Percentiles rank a stretch among this genome's conserved stretches.
Conservation (phyloP, 1,140 invertebrate genomes). For the Euwallacea similis region DNA sequence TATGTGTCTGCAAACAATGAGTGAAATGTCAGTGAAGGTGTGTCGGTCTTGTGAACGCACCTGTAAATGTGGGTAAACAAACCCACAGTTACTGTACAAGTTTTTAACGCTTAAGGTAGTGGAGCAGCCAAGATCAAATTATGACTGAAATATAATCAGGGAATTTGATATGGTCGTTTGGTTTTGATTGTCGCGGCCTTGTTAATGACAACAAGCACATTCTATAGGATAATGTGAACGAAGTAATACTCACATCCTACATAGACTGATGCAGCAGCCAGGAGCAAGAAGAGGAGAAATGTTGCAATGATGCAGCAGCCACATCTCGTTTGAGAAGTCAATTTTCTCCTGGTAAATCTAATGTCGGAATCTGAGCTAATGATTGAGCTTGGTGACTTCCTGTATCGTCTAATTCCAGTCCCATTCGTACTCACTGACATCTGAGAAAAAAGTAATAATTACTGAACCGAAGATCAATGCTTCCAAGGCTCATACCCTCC, state of each 20-base stretch:
- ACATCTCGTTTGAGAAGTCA: slow-evolving; percentile 76
- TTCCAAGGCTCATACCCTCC: too few species aligned
- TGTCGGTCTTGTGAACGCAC: neutral
- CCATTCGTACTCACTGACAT: slow-evolving; percentile 51
- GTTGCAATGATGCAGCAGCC: slow-evolving; percentile 83
- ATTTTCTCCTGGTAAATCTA: slow-evolving; percentile 78
- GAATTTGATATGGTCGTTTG: neutral
- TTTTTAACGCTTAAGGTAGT: slow-evolving; percentile 3
- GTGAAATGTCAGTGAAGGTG: neutral
- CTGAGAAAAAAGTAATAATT: slow-evolving; percentile 40
- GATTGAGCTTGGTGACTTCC: slow-evolving; percentile 70
- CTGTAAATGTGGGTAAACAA: neutral
- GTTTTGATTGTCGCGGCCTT: neutral
- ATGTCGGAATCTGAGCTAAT: slow-evolving; percentile 83
- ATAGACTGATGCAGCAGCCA: slow-evolving; percentile 81
- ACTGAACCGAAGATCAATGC: too few species aligned
- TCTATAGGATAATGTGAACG: too few species aligned
- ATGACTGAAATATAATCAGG: neutral
- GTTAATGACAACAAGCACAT: too few species aligned
- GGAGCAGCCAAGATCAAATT: neutral
- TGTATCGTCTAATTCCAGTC: slow-evolving; percentile 44
- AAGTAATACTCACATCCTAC: slow-evolving; percentile 75
- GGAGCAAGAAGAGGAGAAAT: slow-evolving; percentile 76
- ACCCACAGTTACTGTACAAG: neutral
- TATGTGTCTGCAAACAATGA: slow-evolving; percentile 71